These are phyloP conservation scores for Hyperoplus lanceolatus DNA, from an alignment of 2,797 vertebrate species.

Conservation along the genomic window DNA sequence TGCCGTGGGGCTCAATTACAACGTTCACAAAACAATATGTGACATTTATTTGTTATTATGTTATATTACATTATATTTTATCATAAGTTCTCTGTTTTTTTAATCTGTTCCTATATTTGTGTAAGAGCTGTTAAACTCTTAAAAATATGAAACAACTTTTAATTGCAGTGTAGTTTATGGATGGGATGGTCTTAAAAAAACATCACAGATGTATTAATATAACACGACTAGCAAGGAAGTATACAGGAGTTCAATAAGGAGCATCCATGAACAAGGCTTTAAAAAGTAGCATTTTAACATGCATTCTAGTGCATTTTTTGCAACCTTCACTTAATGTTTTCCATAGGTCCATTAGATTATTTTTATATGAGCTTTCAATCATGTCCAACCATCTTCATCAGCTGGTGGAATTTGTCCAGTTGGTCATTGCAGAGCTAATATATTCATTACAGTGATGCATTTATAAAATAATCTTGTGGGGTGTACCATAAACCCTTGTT, in stretches of 20 bases:
- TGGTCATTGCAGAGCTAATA: background rate
- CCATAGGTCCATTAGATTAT: no score
- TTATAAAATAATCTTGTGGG: no score
- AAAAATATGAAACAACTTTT: background rate
- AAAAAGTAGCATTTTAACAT: no score
- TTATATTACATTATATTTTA: background rate
- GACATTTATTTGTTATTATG: background rate
- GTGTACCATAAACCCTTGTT: no score
- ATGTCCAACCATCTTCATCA: background rate
- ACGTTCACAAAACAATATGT: slow-evolving; percentile 1
- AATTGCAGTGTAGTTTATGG: background rate
- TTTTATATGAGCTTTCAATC: no score
- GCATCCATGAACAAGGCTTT: no score
- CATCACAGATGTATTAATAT: background rate
- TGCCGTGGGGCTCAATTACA: background rate
- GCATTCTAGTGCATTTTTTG: no score
- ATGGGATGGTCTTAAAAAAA: background rate
- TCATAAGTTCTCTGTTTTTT: background rate
- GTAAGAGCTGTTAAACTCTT: background rate
- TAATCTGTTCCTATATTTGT: background rate
- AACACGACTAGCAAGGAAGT: background rate
- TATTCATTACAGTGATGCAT: background rate
- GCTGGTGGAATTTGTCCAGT: background rate
- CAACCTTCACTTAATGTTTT: no score
- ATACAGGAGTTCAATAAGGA: background rate